Conservation (phyloP, 2,797 vertebrate species). For the Cetoscarus ocellatus region DNA sequence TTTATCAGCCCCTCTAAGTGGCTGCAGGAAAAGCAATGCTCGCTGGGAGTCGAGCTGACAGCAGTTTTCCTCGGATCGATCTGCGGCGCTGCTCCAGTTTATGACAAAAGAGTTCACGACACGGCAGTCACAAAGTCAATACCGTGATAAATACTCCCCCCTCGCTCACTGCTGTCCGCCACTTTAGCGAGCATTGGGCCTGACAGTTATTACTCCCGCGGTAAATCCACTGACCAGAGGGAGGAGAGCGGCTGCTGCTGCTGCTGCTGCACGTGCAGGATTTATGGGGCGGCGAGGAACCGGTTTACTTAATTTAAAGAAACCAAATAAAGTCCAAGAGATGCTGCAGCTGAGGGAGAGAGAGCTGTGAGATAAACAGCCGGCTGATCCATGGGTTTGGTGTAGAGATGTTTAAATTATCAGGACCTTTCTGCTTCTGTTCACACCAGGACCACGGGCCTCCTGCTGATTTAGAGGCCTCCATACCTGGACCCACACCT, state of each 20-base stretch:
- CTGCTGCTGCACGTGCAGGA: slow-evolving; percentile 78
- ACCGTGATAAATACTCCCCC: slow-evolving; percentile 90
- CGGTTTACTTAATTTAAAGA: slow-evolving; percentile 93
- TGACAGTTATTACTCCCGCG: slow-evolving; percentile 94
- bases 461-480: too few relatives aligned
- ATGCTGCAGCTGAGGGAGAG: slow-evolving; percentile 36
- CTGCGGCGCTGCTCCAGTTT: slow-evolving; percentile 86
- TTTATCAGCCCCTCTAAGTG: slow-evolving; percentile 87
- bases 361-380: not conserved
- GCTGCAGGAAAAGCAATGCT: slow-evolving; percentile 88
- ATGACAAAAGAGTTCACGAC: slow-evolving; percentile 93
- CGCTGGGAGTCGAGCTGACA: slow-evolving; percentile 87
- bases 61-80: slow-evolving; percentile 88
- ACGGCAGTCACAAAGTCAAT: slow-evolving; percentile 91
- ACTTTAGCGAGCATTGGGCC: slow-evolving; percentile 89
- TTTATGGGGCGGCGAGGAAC: slow-evolving; percentile 88
- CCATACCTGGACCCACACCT: too few relatives aligned
- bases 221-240: slow-evolving; percentile 91
- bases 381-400: not conserved
- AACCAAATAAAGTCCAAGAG: slow-evolving; percentile 77
- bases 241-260: slow-evolving; percentile 42
- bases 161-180: slow-evolving; percentile 84
- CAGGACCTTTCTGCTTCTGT: not conserved
- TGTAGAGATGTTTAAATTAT: slow-evolving; percentile 19
- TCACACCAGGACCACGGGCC: not conserved